Evolutionary conservation across 2,888 invertebrate genomes (phyloP).

Genomic region (Leptinotarsa juncta): DNA sequence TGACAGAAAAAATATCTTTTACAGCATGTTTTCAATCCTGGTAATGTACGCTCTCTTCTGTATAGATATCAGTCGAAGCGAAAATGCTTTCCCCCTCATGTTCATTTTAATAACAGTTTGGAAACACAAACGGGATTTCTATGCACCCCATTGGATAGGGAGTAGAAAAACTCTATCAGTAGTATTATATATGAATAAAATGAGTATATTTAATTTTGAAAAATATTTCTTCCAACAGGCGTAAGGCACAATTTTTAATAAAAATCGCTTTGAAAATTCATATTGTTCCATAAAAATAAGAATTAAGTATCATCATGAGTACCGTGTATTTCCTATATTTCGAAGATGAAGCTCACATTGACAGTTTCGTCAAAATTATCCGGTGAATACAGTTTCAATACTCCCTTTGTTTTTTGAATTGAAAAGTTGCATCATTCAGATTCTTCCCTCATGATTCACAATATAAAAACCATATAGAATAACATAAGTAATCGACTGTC

Average conservation of each 20-base stretch:
- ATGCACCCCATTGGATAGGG: not conserved
- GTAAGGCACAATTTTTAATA: too few species aligned
- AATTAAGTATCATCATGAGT: not conserved
- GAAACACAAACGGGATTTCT: not conserved
- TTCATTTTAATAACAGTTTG: slow-evolving; percentile 42
- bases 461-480: too few species aligned
- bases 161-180: too few species aligned
- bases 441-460: too few species aligned
- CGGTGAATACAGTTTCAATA: too few species aligned
- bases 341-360: too few species aligned
- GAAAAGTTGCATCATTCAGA: too few species aligned
- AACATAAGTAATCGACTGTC: too few species aligned
- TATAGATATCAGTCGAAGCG: slow-evolving; percentile 41
- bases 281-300: not conserved
- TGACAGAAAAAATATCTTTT: slow-evolving; percentile 29
- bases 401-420: too few species aligned
- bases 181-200: not conserved
- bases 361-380: too few species aligned
- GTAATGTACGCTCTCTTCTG: slow-evolving; percentile 45
- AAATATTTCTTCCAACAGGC: too few species aligned
- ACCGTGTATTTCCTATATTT: not conserved
- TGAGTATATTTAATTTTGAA: too few species aligned
- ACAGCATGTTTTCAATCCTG: slow-evolving; percentile 47
- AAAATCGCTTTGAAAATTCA: not conserved
- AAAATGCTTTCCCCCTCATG: slow-evolving; percentile 39